These are phyloP conservation scores for Potamilus streckersoni DNA, from an alignment of 1,140 invertebrate genomes.

Conservation along the genomic window DNA sequence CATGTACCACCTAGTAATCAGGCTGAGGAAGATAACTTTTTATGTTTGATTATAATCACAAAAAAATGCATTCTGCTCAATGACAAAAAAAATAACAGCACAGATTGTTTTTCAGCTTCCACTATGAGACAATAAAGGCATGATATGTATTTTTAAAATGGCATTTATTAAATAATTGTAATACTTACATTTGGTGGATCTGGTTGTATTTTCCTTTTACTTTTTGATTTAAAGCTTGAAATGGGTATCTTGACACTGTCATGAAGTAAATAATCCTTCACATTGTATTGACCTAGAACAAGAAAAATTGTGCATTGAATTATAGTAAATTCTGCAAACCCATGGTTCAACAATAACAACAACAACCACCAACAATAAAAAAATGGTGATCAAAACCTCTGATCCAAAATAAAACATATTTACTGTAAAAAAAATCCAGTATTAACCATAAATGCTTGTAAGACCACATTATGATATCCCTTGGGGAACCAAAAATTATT, in stretches of 20 bases:
- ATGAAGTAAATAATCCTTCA: conserved; percentile 57
- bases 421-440: neutral
- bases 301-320: conserved; percentile 5
- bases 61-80: no score
- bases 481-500: no score
- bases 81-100: no score
- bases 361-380: conserved; percentile 1
- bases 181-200: conserved; percentile 52
- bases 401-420: neutral
- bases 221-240: conserved; percentile 65
- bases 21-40: no score
- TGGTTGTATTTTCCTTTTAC: conserved; percentile 53
- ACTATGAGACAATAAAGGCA: no score
- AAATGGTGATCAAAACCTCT: neutral
- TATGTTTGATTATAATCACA: no score
- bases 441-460: neutral
- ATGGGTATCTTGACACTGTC: conserved; percentile 55
- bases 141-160: no score
- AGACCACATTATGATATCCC: no score
- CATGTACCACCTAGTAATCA: no score
- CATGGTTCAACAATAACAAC: neutral
- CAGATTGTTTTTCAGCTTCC: no score
- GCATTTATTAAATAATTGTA: neutral
- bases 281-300: conserved; percentile 61
- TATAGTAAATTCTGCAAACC: neutral